These are phyloP conservation scores for Girardinus metallicus DNA, from an alignment of 2,797 vertebrate species.

Conservation along the genomic window DNA sequence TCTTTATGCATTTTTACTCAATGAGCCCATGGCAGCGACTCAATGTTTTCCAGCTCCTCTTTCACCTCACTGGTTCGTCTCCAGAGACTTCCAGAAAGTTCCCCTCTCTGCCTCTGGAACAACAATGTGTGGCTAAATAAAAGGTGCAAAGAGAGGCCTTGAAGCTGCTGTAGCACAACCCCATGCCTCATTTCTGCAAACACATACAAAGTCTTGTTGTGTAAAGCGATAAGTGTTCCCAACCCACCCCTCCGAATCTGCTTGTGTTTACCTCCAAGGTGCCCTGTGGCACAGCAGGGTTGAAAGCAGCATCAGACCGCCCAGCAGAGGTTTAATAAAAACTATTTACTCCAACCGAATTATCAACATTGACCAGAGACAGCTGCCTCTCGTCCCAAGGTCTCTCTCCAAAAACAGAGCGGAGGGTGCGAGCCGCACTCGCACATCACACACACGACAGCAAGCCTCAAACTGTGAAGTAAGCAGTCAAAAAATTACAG, in stretches of 20 bases:
- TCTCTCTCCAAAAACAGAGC: slow-evolving; percentile 40
- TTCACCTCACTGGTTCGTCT: slow-evolving; percentile 30
- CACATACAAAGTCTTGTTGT: slow-evolving; percentile 10
- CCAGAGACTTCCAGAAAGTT: slow-evolving; percentile 47
- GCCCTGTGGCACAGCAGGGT: slow-evolving; percentile 31
- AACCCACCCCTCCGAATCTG: slow-evolving; percentile 12
- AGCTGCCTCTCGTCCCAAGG: slow-evolving; percentile 53
- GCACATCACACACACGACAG: slow-evolving; percentile 38
- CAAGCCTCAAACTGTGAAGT: slow-evolving; percentile 46
- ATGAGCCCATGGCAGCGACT: slow-evolving; percentile 52
- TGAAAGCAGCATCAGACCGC: slow-evolving; percentile 29
- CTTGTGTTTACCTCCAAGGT: slow-evolving; percentile 37
- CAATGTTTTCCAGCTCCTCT: slow-evolving; percentile 35
- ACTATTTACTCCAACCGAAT: slow-evolving; percentile 62
- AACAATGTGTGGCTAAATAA: slow-evolving; percentile 33
- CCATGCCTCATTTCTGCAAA: slow-evolving; percentile 18
- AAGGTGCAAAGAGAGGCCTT: neutral
- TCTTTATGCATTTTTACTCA: slow-evolving; percentile 66
- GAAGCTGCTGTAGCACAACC: slow-evolving; percentile 16
- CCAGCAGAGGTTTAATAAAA: slow-evolving; percentile 46
- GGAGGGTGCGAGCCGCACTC: slow-evolving; percentile 36
- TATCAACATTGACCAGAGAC: slow-evolving; percentile 54
- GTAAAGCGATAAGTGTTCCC: slow-evolving; percentile 27
- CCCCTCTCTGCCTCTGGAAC: slow-evolving; percentile 32
- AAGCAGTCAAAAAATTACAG: slow-evolving; percentile 46